These are phyloP conservation scores for Catharus bicknelli DNA, from an alignment of 2,113 vertebrate species.

Conservation along the genomic window DNA sequence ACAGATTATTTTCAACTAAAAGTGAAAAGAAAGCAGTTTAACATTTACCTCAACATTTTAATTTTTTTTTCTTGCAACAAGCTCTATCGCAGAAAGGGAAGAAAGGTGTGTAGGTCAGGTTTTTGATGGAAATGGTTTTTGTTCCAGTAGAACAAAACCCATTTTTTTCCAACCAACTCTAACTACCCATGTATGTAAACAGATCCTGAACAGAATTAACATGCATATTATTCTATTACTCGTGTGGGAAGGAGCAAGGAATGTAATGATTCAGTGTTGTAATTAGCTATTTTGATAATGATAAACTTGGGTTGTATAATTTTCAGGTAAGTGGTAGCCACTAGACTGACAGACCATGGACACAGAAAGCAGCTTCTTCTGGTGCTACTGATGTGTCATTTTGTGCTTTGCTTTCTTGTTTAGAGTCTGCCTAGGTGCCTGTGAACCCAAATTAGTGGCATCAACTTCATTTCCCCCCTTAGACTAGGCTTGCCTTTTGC, in stretches of 20 bases:
- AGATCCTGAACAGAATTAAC: background rate
- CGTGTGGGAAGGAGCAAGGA: background rate
- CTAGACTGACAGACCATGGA: background rate
- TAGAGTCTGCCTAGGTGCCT: background rate
- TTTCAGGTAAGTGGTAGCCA: background rate
- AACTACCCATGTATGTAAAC: background rate
- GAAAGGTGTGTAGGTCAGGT: background rate
- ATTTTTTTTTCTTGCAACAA: background rate
- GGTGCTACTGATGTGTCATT: background rate
- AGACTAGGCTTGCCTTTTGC: background rate
- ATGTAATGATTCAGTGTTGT: background rate
- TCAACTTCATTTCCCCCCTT: background rate
- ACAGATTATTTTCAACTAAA: background rate
- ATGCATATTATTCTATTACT: background rate
- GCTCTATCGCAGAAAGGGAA: background rate
- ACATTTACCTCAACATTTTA: background rate
- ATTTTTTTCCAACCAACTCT: background rate
- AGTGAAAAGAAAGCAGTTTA: background rate
- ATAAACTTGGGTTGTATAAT: background rate
- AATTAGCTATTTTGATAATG: background rate
- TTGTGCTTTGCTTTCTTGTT: background rate
- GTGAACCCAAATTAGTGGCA: background rate
- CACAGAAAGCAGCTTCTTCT: background rate
- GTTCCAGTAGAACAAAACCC: background rate
- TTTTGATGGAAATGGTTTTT: background rate